Evolutionary conservation across 1,140 invertebrate species (phyloP), one percentile per base, ranked within the genome.

Genomic region (Delia radicum): DNA sequence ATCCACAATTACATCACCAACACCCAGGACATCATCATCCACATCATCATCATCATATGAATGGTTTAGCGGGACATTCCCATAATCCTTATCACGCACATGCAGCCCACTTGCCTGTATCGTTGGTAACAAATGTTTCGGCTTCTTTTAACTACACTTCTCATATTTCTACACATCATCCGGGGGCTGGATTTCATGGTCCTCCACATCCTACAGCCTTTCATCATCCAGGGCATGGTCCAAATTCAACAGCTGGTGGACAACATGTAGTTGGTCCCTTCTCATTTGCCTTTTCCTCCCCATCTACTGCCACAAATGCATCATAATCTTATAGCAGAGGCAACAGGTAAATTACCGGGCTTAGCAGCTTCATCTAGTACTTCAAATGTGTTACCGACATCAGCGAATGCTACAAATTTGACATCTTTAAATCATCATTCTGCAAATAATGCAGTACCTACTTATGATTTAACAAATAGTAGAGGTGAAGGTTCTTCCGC

Each of bases 221-320:
- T 28, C 75, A 76, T 69, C 79, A 79, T 76, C 77, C 74, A 31
- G 77, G 77, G 26, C 67, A 77, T 48, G 48, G 76, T 3, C 82
- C 80, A 42, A 74, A 46, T 29, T 28, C 72, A n/a, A 72, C 78
- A 3, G 77, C 76, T 26, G 78, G 77, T 69, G 77, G 27, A 29
- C 69, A 63, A 26, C 63, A 27, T 46, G 63, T 33, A n/a, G n/a
- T n/a, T n/a, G 12, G 21, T 48, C 1, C 65, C 65, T 12, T 73
- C 78, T 29, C 77, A 74, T 79, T 87, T 91, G 55, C 91, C 92
- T 24, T 92, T 92, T 73, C 79, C 83, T 2, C 90, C 92, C 0
- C 91, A 91, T 10, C 80, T 90, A n/a, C 81, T 90, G 18, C 88
- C 77, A 8, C 75, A 76, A 31, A 76, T 77, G 79, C 84, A 85